Percentiles rank a stretch among this genome's conserved stretches.
Conservation (phyloP, 2,888 invertebrate genomes). For the Marronus borbonicus region DNA sequence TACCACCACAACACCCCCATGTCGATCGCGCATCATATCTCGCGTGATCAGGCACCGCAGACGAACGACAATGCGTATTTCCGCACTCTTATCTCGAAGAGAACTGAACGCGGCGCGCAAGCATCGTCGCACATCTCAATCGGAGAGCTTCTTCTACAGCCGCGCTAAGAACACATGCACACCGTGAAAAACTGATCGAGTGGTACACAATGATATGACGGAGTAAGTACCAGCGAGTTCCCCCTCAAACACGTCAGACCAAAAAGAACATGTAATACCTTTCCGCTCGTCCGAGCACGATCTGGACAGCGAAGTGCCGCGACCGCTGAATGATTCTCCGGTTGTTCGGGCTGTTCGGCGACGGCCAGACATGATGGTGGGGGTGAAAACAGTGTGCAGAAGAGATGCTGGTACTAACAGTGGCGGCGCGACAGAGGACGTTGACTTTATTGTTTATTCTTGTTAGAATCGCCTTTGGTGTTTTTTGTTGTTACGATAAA, state of each 20-base stretch:
- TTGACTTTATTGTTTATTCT: constrained; percentile 45
- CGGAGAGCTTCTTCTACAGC: constrained; percentile 5
- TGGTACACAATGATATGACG: neutral
- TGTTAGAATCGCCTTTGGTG: constrained; percentile 21
- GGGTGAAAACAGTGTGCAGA: constrained; percentile 54
- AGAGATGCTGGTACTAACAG: constrained; percentile 51
- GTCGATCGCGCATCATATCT: constrained; percentile 57
- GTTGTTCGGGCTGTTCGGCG: constrained; percentile 9
- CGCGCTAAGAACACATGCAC: constrained; percentile 22
- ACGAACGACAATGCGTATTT: constrained; percentile 27
- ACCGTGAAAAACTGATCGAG: constrained; percentile 13
- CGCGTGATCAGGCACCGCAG: constrained; percentile 45
- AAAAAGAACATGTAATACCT: constrained; percentile 3
- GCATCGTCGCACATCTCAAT: constrained; percentile 27
- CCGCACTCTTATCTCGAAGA: constrained; percentile 41
- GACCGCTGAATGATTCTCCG: constrained; percentile 35
- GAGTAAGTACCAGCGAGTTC: no score
- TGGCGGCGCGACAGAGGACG: constrained; percentile 50
- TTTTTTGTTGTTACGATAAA: neutral
- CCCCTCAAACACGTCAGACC: constrained; percentile 17
- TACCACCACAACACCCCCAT: constrained; percentile 58
- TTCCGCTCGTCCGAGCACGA: constrained; percentile 10
- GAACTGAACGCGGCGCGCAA: constrained; percentile 38
- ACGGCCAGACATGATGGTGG: constrained; percentile 47
- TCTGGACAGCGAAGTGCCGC: constrained; percentile 33